Percentiles rank a stretch among this genome's conserved stretches.
These are phyloP conservation scores for Enteromius anoplus DNA, from an alignment of 2,797 vertebrate species.

Conservation along the genomic window DNA sequence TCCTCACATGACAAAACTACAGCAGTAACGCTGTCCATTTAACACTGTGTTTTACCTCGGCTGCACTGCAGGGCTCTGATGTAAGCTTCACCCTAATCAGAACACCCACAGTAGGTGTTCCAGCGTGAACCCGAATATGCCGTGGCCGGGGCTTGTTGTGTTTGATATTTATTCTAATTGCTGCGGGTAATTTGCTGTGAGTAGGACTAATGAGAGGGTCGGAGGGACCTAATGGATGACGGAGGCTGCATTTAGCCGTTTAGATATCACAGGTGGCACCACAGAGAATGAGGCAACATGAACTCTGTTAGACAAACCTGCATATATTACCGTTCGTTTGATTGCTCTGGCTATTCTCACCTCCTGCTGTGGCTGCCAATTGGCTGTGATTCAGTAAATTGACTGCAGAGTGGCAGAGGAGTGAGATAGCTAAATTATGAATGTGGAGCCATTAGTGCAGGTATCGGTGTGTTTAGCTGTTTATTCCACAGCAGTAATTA, in stretches of 20 bases:
- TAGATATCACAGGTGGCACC: conserved; percentile 55
- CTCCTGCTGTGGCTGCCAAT: conserved; percentile 63
- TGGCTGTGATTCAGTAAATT: conserved; percentile 64
- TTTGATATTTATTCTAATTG: conserved; percentile 76
- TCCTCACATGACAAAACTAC: conserved; percentile 23
- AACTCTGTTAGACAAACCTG: conserved; percentile 77
- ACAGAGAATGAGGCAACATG: conserved; percentile 54
- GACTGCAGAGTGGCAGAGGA: conserved; percentile 48
- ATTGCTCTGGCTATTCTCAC: conserved; percentile 73
- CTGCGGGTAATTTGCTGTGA: conserved; percentile 80
- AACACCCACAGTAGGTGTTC: conserved; percentile 50
- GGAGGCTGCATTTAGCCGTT: conserved; percentile 68
- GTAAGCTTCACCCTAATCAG: conserved; percentile 45
- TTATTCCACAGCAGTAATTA: conserved; percentile 60
- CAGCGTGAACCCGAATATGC: conserved; percentile 15
- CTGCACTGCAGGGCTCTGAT: conserved; percentile 29
- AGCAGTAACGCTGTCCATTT: conserved; percentile 37
- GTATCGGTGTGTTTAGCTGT: conserved; percentile 58
- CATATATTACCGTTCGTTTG: conserved; percentile 79
- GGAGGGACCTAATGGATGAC: conserved; percentile 83
- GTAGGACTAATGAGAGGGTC: conserved; percentile 81
- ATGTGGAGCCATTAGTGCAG: conserved; percentile 72
- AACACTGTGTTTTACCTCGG: conserved; percentile 32
- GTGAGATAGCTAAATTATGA: conserved; percentile 72
- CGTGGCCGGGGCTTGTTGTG: conserved; percentile 51